phyloP scores from a whole-genome alignment of 2,888 invertebrate species.

The Pyrocoelia pectoralis region DNA sequence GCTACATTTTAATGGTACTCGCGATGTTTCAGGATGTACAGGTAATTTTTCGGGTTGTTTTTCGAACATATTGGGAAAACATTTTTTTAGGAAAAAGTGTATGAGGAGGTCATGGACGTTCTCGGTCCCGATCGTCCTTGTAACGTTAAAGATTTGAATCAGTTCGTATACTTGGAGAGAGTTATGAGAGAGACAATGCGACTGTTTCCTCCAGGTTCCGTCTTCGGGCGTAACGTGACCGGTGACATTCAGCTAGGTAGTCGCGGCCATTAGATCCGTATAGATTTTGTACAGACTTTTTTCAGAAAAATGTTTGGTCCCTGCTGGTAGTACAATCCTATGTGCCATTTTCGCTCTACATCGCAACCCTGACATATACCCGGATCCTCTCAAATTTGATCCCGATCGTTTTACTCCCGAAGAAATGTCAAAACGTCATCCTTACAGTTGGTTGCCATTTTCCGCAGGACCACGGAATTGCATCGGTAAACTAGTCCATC shows the following conservation, averaged over 20 bases:
- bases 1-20: conserved; percentile 45
- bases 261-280: not conserved
- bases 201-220: conserved; percentile 55
- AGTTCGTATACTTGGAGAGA: conserved; percentile 64
- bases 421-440: conserved; percentile 19
- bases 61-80: not conserved
- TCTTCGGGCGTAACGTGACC: conserved; percentile 25
- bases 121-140: conserved; percentile 59
- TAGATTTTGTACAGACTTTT: not conserved
- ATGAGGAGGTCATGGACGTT: conserved; percentile 58
- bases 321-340: conserved; percentile 10
- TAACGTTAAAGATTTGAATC: conserved; percentile 60
- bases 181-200: conserved; percentile 67
- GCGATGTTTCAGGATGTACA: conserved; percentile 47
- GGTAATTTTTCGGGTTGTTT: conserved; percentile 32
- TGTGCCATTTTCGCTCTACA: conserved; percentile 1
- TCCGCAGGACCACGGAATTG: conserved; percentile 25
- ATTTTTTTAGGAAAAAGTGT: conserved; percentile 47
- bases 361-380: conserved; percentile 14
- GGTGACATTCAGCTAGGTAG: conserved; percentile 22
- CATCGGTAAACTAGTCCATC: conserved; percentile 11
- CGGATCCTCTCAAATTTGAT: conserved; percentile 20
- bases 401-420: conserved; percentile 23
- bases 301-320: conserved; percentile 10
- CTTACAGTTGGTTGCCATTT: conserved; percentile 26